These are phyloP conservation scores for Telmatherina bonti DNA, from an alignment of 2,797 vertebrate species.

Conservation along the genomic window DNA sequence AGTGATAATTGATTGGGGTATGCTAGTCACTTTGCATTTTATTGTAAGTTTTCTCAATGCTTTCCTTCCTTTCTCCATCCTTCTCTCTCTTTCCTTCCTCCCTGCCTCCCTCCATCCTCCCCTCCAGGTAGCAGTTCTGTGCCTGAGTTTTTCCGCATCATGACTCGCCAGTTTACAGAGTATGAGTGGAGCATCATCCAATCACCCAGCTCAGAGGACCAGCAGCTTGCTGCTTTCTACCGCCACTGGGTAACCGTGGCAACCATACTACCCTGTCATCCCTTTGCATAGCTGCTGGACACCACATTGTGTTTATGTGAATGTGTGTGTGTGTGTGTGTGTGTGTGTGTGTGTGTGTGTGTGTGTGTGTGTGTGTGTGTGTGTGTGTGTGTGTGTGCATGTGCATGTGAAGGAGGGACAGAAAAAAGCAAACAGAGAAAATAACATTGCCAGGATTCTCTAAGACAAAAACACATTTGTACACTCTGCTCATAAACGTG, in stretches of 20 bases:
- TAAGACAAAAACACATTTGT: constrained; percentile 15
- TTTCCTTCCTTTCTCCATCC: background rate
- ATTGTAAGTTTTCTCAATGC: background rate
- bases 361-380: constrained; percentile 13
- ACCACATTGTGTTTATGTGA: constrained; percentile 8
- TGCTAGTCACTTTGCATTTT: background rate
- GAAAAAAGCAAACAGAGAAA: constrained; percentile 12
- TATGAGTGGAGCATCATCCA: constrained; percentile 91
- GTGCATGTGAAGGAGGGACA: background rate
- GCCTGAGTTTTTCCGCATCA: constrained; percentile 93
- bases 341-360: background rate
- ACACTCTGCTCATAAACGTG: constrained; percentile 4
- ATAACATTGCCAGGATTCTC: constrained; percentile 9
- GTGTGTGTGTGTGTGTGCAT: constrained; percentile 4
- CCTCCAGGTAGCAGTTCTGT: constrained; percentile 90
- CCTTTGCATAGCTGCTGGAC: constrained; percentile 44
- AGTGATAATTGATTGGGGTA: background rate
- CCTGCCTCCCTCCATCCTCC: background rate
- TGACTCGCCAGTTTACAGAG: constrained; percentile 95
- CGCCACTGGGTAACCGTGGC: constrained; percentile 91
- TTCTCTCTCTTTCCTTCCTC: background rate
- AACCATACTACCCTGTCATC: constrained; percentile 60
- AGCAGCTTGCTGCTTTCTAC: constrained; percentile 92
- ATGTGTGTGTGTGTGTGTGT: constrained; percentile 5
- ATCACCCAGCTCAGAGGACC: constrained; percentile 86